These are phyloP conservation scores for Platichthys flesus DNA, from an alignment of 2,113 vertebrate species.

Conservation along the genomic window DNA sequence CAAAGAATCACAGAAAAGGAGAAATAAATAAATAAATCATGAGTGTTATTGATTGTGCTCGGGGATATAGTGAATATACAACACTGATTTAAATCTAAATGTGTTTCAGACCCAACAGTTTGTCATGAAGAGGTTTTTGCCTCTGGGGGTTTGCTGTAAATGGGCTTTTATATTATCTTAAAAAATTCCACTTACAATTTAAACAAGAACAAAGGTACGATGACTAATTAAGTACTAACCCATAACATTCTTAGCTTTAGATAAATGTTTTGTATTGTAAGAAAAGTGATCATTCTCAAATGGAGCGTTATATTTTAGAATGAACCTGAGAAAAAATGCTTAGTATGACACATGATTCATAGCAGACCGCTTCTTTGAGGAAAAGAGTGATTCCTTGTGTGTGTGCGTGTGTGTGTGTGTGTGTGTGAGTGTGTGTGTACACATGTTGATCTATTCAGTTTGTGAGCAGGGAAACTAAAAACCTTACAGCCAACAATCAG, in stretches of 20 bases:
- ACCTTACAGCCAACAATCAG: slow-evolving; percentile 47
- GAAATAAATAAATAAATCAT: slow-evolving; percentile 59
- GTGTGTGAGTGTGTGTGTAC: too few species aligned
- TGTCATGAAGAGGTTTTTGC: not conserved
- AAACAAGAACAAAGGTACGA: not conserved
- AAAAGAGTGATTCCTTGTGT: slow-evolving; percentile 25
- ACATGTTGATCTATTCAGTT: slow-evolving; percentile 49
- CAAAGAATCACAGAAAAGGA: slow-evolving; percentile 22
- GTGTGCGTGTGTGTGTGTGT: not conserved
- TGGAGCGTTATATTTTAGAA: slow-evolving; percentile 34
- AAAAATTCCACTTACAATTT: slow-evolving; percentile 4
- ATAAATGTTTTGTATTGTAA: not conserved
- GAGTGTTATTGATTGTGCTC: slow-evolving; percentile 48
- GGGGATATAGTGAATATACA: slow-evolving; percentile 38
- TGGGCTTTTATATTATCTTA: slow-evolving; percentile 1
- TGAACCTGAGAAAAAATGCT: slow-evolving; percentile 35
- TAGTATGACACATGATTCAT: slow-evolving; percentile 43
- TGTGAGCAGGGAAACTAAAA: slow-evolving; percentile 50
- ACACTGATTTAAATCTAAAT: slow-evolving; percentile 18
- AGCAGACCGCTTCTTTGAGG: slow-evolving; percentile 24
- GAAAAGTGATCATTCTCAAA: slow-evolving; percentile 9
- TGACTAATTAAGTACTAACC: not conserved
- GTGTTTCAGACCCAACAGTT: slow-evolving; percentile 19
- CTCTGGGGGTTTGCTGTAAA: not conserved
- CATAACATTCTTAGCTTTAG: slow-evolving; percentile 5